Base-by-base conservation (phyloP, 2,888 invertebrate species). In the Parnassius apollo region DNA sequence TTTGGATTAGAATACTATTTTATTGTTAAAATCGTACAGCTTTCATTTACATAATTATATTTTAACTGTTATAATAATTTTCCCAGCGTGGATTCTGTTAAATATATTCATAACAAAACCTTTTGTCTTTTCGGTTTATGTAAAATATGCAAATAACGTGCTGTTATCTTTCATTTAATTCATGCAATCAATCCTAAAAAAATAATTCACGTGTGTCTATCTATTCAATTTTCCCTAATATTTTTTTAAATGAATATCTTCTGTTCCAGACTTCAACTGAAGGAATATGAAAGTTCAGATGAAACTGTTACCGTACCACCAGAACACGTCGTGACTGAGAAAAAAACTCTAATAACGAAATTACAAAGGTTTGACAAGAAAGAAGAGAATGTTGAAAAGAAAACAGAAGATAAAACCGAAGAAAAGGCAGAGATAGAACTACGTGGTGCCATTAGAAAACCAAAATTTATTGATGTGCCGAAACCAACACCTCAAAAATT, bases 261-360 rank as follows among this genome's bases (percentile, higher is more conserved):
- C 54, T 48, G 49, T 72, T 76, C 42, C 64, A 91, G 90, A 68
- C 75, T 91, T 62, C 84, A 87, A 68, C 74, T 89, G 52, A 77
- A 83, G 61, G 87, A 89, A n/a, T 72, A 80, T 2, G 81, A 83
- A 64, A 74, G 75, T 35, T 74, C 79, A 55, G 79, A 85, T 55
- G 81, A 81, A 48, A 70, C 71, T 9, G 71, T 81, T 2, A 75
- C 68, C 18, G 86, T 88, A 9, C 81, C 81, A 2, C 89, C 85
- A 0, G 87, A 82, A 72, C 85, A 87, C 62, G 84, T 92, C 0
- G 86, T 83, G 1, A 86, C 86, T 2, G 90, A 92, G 69, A 92
- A 89, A 68, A 78, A 88, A 65, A 85, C 82, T 42, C 77, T 91
- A 13, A 66, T 90, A 2, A 78, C 85, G 1, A 91, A 90, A 72